Base-by-base conservation (phyloP, 2,797 vertebrate genomes). In the Malacoraja senta region DNA sequence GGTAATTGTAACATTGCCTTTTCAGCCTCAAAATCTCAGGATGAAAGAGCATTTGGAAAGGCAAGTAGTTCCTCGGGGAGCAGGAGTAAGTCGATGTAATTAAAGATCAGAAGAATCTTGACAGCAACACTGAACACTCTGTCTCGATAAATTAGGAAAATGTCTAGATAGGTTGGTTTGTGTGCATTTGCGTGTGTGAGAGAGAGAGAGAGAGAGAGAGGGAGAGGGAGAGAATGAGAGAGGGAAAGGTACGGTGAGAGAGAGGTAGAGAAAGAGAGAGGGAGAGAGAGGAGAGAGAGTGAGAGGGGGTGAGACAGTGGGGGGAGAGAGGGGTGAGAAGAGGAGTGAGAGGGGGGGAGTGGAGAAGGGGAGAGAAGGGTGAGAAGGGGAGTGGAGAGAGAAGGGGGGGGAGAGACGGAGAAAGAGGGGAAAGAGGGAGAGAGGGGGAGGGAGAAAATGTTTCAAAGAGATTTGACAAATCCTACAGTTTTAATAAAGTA, bases 81-180 rank as follows among this genome's bases (percentile, higher is more conserved):
- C 2, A 88, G 63, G 1, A 68, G 81, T 61, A 61, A 53, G 58
- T 29, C n/a, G 26, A 61, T 61, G 58, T 61, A n/a, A 61, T 84
- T 61, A 29, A 58, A 84, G 81, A 84, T 83, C 21, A 83, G 44
- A 86, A 86, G 83, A 65, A 86, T n/a, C 10, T 63, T 86, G 53
- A 32, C 29, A 35, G 61, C n/a, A 24, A 32, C 8, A 8, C 61
- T 88, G 29, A 65, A 65, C 61, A 3, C 53, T 58, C 15, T 53
- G 24, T 32, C 63, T 88, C 32, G 61, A 88, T 65, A 88, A 61
- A 68, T 88, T 68, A 88, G n/a, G 65, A 68, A 88, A 88, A 21
- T 74, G 83, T 63, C n/a, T 65, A 68, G 77, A 78, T 8, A 19
- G 29, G 15, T 88, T n/a, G 9, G 65, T 12, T 17, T 68, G 65